Evolutionary conservation across 2,888 invertebrate genomes (phyloP), one percentile per base, ranked within the genome.

Genomic region (Lagria hirta): DNA sequence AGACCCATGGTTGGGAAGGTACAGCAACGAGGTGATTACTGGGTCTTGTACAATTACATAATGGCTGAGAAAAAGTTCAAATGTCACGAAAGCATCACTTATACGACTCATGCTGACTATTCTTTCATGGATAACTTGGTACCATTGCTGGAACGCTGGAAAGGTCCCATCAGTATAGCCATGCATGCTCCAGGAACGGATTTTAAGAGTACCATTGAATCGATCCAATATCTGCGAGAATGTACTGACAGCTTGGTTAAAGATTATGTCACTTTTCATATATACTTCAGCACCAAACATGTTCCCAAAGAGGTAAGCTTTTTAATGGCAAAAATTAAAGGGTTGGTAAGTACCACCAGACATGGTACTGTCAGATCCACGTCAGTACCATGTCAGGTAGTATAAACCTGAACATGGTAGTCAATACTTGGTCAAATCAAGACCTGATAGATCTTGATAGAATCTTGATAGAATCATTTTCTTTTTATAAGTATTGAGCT

Each of bases 91-190:
- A 84, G 84, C 55, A 80, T 94, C 52, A 94, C 94, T 1, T 92
- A 93, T 65, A 91, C 93, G 18, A 94, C 94, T 7, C 94, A 94
- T 70, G 91, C 89, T 3, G 93, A 93, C 63, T 90, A 83, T 73
- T 89, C 91, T 57, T 94, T 92, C 75, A 79, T 94, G 64, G 89
- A 93, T 72, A 94, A 95, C 72, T 77, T 93, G 60, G 81, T 84
- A 68, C 89, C 91, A 46, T 75, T 95, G 60, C 74, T 92, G 65
- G 85, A 88, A 67, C 79, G 85, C 62, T 94, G 93, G 93, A 81
- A 82, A 67, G 91, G 90, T 1, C 93, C 93, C 1, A 76, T 94
- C 51, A 91, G 91, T 63, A 77, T 94, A 57, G 88, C 91, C 2
- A 78, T 94, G 63, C 89, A 92, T 72, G 86, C 91, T 12, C 93